Evolutionary conservation across 2,888 invertebrate genomes (phyloP), one percentile per base, ranked within the genome.

Genomic region (Boloria euphrosyne): DNA sequence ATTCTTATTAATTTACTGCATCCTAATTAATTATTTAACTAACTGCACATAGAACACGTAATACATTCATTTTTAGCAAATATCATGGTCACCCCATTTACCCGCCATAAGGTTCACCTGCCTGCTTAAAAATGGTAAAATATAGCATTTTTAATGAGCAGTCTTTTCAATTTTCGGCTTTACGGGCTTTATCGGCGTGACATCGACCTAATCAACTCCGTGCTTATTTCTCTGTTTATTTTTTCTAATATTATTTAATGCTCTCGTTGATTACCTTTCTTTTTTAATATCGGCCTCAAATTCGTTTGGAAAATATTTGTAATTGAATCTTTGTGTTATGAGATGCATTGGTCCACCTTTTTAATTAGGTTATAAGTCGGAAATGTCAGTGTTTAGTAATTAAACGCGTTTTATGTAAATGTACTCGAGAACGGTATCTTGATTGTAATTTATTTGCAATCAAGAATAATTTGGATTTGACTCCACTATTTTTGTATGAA

Each of bases 161-260:
- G 82, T 83, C 90, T 85, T 87, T 91, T 91, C 91, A 90, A 92
- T 91, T 92, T 92, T 91, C 89, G 87, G 86, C 82, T 82, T 87
- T 89, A 87, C 79, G 81, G 80, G 82, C 80, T 86, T 87, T 91
- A 92, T 92, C 92, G 89, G 92, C 90, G 92, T 87, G 89, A 91
- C 90, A 92, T 92, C 92, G 84, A 82, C 83, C 82, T 90, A 89
- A 92, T 90, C 89, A 87, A 82, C 83, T 80, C 81, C 80, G 84
- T 85, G 79, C 81, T 84, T 83, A 81, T 84, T 82, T 80, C 80
- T 76, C 66, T 76, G 71, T 74, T 74, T 75, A 75, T 75, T 73
- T 76, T 76, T 75, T 75, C 74, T 70, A 73, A 75, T 76, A 81
- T 83, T 80, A 81, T 84, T 83, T 79, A 81, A 77, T 78, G 75